Base-by-base conservation (phyloP, 2,797 vertebrate species). In the Xenentodon cancila region DNA sequence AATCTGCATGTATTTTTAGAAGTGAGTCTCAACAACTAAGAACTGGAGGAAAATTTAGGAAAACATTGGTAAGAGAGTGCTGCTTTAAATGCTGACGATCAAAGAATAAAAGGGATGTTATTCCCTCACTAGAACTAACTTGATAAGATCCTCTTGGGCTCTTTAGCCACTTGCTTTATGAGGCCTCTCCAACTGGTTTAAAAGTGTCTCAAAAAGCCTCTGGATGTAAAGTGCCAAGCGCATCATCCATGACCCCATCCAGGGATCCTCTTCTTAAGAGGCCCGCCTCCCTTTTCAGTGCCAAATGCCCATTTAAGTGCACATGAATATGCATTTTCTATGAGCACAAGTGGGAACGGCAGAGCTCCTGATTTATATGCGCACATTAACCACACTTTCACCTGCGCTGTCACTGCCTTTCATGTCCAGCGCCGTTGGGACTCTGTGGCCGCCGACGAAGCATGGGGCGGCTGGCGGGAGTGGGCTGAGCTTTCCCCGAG, bases 361-460 rank as follows among this genome's bases (percentile, higher is more conserved):
- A 32, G 49, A 55, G 61, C 73, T 75, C 61, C 48, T 53, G 57
- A 78, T 86, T 86, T 82, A 75, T 70, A 80, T 78, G 57, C 77
- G 63, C 72, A 67, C 85, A 88, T 90, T 87, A 85, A 78, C 52
- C 77, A 84, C 58, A 64, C 78, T 83, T 71, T 77, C 16, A 12
- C 66, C 68, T 9, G n/a, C 68, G 51, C 77, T 86, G 86, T 86
- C 86, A 75, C 49, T 79, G 84, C 71, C 81, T 84, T 86, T 88
- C 78, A 89, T 82, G 79, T 85, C 68, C 73, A 50, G 54, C 73
- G 66, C 73, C 59, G 0, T 72, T 47, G 80, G 82, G 74, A 75
- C 59, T 32, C 59, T 21, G 21, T 8, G 60, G 44, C 74, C 77
- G 66, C 73, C 47, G 55, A 43, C 50, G 20, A 48, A 27, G 1